Evolutionary conservation across 2,797 vertebrate genomes (phyloP), one percentile per base, ranked within the genome.

Genomic region (Molossus alvarezi): DNA sequence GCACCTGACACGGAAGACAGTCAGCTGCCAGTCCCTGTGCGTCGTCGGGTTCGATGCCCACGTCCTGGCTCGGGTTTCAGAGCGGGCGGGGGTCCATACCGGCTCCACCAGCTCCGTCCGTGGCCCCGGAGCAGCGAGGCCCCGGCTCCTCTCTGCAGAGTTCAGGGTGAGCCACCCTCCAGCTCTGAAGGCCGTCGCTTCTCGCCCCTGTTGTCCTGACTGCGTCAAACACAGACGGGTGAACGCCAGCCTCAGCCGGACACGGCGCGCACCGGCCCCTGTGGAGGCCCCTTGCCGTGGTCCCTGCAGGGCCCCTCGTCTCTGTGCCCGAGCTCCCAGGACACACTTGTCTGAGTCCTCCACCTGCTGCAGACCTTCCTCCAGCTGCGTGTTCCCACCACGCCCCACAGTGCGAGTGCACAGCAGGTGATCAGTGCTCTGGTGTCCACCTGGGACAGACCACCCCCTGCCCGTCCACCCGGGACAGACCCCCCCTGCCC

Each of bases 321-420:
- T n/a, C 58, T n/a, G 23, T 9, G 10, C 9, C 69, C 8, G 1
- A 18, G 45, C 58, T 37, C 77, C 76, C 17, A 7, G 51, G 27
- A 69, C 6, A 1, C 3, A 8, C 0, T 33, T 33, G 2, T 12
- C 51, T 1, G 27, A 4, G 1, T 7, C 62, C 21, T 25, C 81
- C 18, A 2, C 0, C 1, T 17, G 20, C 10, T 17, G 12, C 15
- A 1, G 23, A 25, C 1, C 1, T 0, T 5, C 13, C 10, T 7
- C 5, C 29, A 12, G 3, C 15, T 0, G 11, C 14, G 48, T 37
- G 15, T 45, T 0, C 37, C 29, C 12, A 5, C 1, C 1, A 2
- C 9, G 0, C 21, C 33, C 21, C 1, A 3, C 1, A 0, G 27
- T 8, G 5, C 1, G 0, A 20, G 18, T 3, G 7, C 14, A 5